phyloP scores from a whole-genome alignment of 2,888 invertebrate species.

The Rhingia campestris region DNA sequence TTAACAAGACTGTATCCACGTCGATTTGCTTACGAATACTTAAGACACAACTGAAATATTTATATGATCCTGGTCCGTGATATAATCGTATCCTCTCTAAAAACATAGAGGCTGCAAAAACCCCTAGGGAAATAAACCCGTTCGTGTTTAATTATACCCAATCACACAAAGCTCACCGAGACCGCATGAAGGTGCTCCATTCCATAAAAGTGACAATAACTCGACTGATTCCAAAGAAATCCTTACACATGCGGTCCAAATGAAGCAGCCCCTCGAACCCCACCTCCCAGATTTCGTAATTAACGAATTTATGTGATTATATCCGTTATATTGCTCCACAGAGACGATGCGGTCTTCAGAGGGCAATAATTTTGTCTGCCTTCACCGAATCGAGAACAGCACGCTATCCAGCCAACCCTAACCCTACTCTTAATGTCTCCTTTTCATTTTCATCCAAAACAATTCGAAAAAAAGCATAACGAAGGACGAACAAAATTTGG shows the following conservation, averaged over 20 bases:
- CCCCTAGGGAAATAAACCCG: slow-evolving; percentile 18
- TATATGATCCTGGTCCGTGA: slow-evolving; percentile 6
- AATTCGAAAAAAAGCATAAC: slow-evolving; percentile 24
- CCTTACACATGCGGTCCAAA: neutral
- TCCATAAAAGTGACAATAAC: slow-evolving; percentile 25
- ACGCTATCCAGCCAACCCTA: neutral
- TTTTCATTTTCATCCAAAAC: slow-evolving; percentile 20
- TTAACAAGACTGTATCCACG: too few relatives aligned
- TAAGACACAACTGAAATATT: neutral
- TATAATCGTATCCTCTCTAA: neutral
- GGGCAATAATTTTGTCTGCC: slow-evolving; percentile 61
- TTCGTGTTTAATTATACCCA: slow-evolving; percentile 6
- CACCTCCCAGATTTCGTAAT: slow-evolving; percentile 46
- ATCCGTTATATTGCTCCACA: slow-evolving; percentile 42
- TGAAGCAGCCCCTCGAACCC: neutral
- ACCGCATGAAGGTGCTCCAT: slow-evolving; percentile 23
- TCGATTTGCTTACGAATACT: too few relatives aligned
- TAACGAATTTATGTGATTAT: slow-evolving; percentile 64
- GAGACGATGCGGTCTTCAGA: slow-evolving; percentile 50
- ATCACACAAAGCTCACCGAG: slow-evolving; percentile 2
- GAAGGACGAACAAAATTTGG: slow-evolving; percentile 24
- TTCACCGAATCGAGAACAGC: slow-evolving; percentile 9
- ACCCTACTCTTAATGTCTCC: neutral
- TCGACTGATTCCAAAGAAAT: neutral
- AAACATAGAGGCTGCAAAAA: slow-evolving; percentile 22